These are phyloP conservation scores for Morpho helenor DNA, from an alignment of 2,888 invertebrate genomes.

Conservation along the genomic window DNA sequence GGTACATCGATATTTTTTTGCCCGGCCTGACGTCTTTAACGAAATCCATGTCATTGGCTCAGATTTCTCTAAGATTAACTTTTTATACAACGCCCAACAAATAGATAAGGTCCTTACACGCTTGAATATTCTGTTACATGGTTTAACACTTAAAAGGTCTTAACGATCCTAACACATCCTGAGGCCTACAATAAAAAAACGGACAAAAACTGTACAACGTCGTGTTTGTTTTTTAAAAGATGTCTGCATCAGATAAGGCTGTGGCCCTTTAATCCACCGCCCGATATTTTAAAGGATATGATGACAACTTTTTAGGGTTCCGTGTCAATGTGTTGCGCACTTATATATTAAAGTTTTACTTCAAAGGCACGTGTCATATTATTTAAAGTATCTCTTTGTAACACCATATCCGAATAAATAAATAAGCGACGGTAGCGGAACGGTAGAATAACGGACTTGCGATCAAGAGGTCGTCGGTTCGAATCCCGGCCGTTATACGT, in stretches of 20 bases:
- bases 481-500: too few species aligned
- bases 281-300: conserved; percentile 79
- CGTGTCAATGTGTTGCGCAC: not conserved
- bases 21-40: conserved; percentile 72
- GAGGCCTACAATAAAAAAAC: conserved; percentile 77
- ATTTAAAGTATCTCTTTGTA: too few species aligned
- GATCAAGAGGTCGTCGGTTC: too few species aligned
- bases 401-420: too few species aligned
- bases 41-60: conserved; percentile 76
- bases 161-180: conserved; percentile 80
- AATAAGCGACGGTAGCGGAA: too few species aligned
- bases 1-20: conserved; percentile 67
- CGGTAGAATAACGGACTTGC: too few species aligned
- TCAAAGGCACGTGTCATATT: not conserved
- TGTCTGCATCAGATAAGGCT: conserved; percentile 75
- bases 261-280: conserved; percentile 78
- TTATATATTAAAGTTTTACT: not conserved
- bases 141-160: conserved; percentile 80
- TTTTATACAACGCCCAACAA: conserved; percentile 73
- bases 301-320: conserved; percentile 61
- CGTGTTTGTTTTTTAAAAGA: conserved; percentile 79
- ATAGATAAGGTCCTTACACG: conserved; percentile 76
- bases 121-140: conserved; percentile 78
- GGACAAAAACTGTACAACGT: conserved; percentile 69
- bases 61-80: conserved; percentile 77